Evolutionary conservation across 2,113 vertebrate species (phyloP).

Genomic region (Phoxinus phoxinus): DNA sequence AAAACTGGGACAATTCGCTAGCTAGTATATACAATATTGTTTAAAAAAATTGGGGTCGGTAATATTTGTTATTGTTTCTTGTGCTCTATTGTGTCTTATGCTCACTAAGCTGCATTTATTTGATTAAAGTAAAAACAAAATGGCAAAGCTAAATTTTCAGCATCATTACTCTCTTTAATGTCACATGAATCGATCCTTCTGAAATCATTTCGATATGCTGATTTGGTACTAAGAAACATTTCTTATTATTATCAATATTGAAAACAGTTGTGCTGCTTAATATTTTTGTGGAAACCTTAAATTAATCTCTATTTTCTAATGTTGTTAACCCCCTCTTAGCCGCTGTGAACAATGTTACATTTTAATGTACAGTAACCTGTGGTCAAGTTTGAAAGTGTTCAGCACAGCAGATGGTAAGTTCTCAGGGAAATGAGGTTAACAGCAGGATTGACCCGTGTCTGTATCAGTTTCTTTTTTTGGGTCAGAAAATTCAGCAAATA

Average conservation of each 20-base stretch:
- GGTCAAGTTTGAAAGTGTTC: not conserved
- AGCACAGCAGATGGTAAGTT: slow-evolving; percentile 47
- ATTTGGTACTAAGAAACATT: not conserved
- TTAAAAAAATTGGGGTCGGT: no score
- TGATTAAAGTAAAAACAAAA: not conserved
- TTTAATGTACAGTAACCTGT: not conserved
- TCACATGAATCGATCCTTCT: not conserved
- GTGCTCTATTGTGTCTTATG: not conserved
- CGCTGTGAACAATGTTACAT: not conserved
- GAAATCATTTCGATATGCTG: not conserved
- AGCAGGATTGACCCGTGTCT: not conserved
- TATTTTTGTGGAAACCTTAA: not conserved
- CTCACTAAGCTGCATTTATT: not conserved
- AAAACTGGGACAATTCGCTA: not conserved
- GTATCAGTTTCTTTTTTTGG: not conserved
- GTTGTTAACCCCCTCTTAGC: not conserved
- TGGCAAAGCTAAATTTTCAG: not conserved
- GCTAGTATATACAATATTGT: not conserved
- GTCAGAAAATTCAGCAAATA: not conserved
- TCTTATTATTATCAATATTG: not conserved
- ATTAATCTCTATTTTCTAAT: not conserved
- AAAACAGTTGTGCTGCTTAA: not conserved
- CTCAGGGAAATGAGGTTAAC: not conserved
- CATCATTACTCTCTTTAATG: not conserved
- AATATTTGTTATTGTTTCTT: not conserved